Evolutionary conservation across 1,140 invertebrate species (phyloP).

Genomic region (Drosophila bipectinata): DNA sequence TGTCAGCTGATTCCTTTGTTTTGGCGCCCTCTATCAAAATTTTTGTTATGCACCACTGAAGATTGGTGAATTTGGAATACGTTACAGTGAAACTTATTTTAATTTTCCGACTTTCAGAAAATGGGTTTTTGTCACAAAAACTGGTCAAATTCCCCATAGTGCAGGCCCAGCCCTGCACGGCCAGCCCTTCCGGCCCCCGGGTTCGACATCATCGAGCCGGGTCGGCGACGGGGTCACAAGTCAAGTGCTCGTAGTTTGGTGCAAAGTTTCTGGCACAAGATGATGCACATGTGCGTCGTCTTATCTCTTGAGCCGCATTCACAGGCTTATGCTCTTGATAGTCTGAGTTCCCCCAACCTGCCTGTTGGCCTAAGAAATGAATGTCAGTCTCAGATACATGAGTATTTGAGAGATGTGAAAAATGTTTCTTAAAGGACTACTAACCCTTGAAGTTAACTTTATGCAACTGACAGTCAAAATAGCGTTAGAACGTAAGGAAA

Average conservation of each 20-base stretch:
- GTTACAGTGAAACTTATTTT: no score
- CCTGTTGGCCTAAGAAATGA: conserved; percentile 51
- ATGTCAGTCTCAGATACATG: conserved; percentile 45
- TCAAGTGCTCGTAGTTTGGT: conserved; percentile 34
- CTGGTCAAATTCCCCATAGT: no score
- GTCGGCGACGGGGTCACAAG: conserved; percentile 5
- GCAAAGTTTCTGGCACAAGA: conserved; percentile 48
- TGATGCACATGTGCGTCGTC: conserved; percentile 43
- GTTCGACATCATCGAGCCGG: conserved; percentile 31
- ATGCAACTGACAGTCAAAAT: not conserved
- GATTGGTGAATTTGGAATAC: no score
- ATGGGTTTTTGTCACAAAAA: no score
- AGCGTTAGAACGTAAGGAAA: not conserved
- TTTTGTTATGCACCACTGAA: no score
- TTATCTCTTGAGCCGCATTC: conserved; percentile 51
- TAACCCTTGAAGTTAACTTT: not conserved
- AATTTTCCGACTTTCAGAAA: no score
- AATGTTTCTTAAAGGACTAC: not conserved
- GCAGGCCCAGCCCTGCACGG: not conserved
- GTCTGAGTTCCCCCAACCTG: conserved; percentile 30
- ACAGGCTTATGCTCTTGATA: conserved; percentile 30
- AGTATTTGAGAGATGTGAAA: conserved; percentile 16
- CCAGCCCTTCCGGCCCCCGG: conserved; percentile 4
- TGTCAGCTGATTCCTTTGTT: no score
- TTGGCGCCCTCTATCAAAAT: no score